Evolutionary conservation across 2,797 vertebrate genomes (phyloP).

Genomic region (Cirrhinus mrigala): DNA sequence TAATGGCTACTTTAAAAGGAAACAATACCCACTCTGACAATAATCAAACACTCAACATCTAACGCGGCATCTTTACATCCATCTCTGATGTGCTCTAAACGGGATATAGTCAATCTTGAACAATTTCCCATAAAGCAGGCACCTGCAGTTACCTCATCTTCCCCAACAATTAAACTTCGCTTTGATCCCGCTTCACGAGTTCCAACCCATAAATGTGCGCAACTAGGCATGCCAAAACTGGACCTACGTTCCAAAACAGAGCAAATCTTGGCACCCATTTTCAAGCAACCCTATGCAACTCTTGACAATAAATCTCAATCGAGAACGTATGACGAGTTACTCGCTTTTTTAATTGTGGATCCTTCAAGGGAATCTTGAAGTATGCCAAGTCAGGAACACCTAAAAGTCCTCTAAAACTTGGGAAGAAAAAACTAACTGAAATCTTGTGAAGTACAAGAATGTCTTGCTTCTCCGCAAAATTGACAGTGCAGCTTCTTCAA

Average conservation of each 20-base stretch:
- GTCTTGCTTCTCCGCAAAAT: neutral
- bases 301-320: constrained; percentile 37
- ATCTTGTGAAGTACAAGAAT: neutral
- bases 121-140: constrained; percentile 62
- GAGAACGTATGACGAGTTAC: constrained; percentile 2
- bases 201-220: constrained; percentile 47
- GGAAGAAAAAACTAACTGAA: neutral
- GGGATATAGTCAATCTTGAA: constrained; percentile 61
- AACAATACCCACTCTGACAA: neutral
- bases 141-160: constrained; percentile 72
- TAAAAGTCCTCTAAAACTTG: neutral
- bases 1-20: constrained; percentile 24
- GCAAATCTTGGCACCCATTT: constrained; percentile 39
- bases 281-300: constrained; percentile 9
- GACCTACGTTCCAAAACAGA: constrained; percentile 12
- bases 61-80: constrained; percentile 1
- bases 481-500: neutral
- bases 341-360: constrained; percentile 17
- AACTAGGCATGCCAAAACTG: constrained; percentile 45
- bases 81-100: constrained; percentile 40
- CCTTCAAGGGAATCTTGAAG: neutral
- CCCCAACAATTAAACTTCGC: constrained; percentile 62
- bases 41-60: constrained; percentile 29
- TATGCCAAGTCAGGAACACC: neutral
- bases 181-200: constrained; percentile 69